Percentiles rank a stretch among this genome's conserved stretches.
phyloP scores from a whole-genome alignment of 1,140 invertebrate species.

The Stenopsyche tienmushanensis region DNA sequence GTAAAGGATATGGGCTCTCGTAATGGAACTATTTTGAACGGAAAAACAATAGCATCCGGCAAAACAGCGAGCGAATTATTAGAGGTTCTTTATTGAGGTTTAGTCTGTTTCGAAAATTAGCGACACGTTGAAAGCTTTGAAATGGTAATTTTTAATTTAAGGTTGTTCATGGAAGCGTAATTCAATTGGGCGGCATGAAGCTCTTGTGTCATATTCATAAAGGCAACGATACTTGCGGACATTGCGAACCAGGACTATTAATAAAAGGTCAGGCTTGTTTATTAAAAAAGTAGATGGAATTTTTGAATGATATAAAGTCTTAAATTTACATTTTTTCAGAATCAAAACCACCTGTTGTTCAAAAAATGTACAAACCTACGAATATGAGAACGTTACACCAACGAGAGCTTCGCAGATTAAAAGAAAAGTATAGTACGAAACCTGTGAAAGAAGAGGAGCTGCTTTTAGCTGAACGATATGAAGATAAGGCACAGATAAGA shows the following conservation, averaged over 20 bases:
- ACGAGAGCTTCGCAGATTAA: conserved; percentile 73
- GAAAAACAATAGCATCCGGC: conserved; percentile 71
- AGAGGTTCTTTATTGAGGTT: too few relatives aligned
- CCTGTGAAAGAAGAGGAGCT: conserved; percentile 48
- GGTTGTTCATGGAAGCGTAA: conserved; percentile 70
- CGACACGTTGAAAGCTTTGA: background rate
- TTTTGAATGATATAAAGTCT: background rate
- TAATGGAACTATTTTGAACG: conserved; percentile 86
- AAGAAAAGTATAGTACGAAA: conserved; percentile 79
- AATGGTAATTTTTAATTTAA: conserved; percentile 7
- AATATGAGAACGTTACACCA: conserved; percentile 60
- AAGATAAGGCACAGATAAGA: conserved; percentile 77
- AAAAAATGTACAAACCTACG: conserved; percentile 16
- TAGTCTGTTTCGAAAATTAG: background rate
- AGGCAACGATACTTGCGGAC: conserved; percentile 80
- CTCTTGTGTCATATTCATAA: conserved; percentile 85
- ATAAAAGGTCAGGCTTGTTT: conserved; percentile 51
- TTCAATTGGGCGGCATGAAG: conserved; percentile 70
- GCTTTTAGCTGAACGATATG: conserved; percentile 56
- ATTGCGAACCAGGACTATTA: conserved; percentile 85
- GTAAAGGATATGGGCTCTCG: conserved; percentile 81
- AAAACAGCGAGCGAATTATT: conserved; percentile 64
- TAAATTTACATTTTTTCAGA: conserved; percentile 5
- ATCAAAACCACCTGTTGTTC: background rate
- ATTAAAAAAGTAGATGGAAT: too few relatives aligned